Base-by-base conservation (phyloP, 2,888 invertebrate species). In the Limenitis camilla region DNA sequence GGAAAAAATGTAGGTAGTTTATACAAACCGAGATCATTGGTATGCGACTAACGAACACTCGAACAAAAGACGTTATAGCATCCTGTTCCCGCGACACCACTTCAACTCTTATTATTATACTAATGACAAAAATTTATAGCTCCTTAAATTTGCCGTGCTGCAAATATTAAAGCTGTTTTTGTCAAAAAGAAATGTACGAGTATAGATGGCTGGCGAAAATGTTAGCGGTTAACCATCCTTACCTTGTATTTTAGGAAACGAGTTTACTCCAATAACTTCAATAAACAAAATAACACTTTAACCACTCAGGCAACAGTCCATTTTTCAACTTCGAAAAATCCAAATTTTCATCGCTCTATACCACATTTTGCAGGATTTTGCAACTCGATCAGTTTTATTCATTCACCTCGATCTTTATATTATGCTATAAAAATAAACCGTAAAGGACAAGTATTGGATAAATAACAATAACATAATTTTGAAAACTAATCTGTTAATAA, bases 71-170 rank as follows among this genome's bases (percentile, higher is more conserved):
- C 80, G 81, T 85, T 85, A 81, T 80, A 79, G 75, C 84, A 85
- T 87, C 86, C 86, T 85, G 86, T 80, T 77, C 74, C 74, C 72
- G 68, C 78, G 78, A 79, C 81, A 78, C 72, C 81, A 78, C 72
- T 69, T 61, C 68, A 72, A 67, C 72, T 82, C 77, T 82, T 86
- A 81, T 85, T 86, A 84, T 84, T 84, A 79, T 76, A 76, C 78
- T 85, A 86, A 85, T 86, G 85, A 86, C 78, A 72, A 79, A 83
- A 83, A 85, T 85, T 85, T 87, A 87, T 85, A 73, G 78, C 77
- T 78, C 69, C 81, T 83, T 83, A 84, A 82, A 85, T 79, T 79
- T 69, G 73, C 68, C 81, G 83, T 81, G 82, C 71, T 78, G 82
- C 78, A 81, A 84, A 83, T 83, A 77, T 77, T 81, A 79, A 82